phyloP scores from a whole-genome alignment of 2,888 invertebrate genomes.

The Chrysina gloriosa region DNA sequence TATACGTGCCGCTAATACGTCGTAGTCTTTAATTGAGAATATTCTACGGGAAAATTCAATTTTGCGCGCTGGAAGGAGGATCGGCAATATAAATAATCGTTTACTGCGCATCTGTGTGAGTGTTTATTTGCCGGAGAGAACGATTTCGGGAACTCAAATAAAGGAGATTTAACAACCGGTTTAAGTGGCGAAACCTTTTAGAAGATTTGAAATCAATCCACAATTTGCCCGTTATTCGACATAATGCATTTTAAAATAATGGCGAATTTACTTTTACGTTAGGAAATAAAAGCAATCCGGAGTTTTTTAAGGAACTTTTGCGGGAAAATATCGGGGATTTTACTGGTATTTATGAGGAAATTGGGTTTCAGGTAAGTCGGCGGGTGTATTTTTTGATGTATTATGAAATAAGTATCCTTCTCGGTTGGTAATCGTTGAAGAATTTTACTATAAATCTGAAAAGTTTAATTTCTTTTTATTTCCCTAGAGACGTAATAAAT shows the following conservation, averaged over 20 bases:
- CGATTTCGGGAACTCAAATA: not conserved
- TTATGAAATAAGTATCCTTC: not conserved
- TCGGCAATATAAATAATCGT: conserved; percentile 12
- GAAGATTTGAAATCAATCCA: conserved; percentile 17
- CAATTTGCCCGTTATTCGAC: not conserved
- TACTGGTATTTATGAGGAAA: not conserved
- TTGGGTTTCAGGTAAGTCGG: not conserved
- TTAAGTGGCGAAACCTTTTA: conserved; percentile 21
- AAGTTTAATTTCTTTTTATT: no score
- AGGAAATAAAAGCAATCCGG: not conserved
- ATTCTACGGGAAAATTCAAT: conserved; percentile 34
- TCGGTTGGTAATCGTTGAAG: not conserved
- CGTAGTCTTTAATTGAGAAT: conserved; percentile 29
- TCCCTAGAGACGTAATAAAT: no score
- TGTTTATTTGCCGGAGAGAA: not conserved
- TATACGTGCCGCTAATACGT: conserved; percentile 15
- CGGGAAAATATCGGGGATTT: not conserved
- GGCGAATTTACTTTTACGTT: conserved; percentile 1
- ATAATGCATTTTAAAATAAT: conserved; percentile 24
- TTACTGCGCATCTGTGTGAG: not conserved
- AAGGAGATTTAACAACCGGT: conserved; percentile 18
- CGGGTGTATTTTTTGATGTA: not conserved
- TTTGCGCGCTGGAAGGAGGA: conserved; percentile 23
- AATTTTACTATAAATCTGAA: no score
- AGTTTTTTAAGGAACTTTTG: not conserved